Evolutionary conservation across 2,888 invertebrate genomes (phyloP).

Genomic region (Spodoptera exigua): DNA sequence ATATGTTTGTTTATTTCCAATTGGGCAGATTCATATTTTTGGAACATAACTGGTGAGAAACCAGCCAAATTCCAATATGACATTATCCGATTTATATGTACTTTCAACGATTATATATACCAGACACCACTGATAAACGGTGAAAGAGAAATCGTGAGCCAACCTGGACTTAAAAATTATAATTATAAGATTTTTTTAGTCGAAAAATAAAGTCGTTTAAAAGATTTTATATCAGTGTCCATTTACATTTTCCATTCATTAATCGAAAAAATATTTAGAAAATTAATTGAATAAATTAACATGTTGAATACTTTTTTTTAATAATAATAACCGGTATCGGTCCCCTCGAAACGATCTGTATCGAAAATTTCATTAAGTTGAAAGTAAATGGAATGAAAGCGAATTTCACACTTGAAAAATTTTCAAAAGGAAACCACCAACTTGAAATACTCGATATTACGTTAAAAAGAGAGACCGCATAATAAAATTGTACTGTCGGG

Average conservation of each 20-base stretch:
- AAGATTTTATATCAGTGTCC: background rate
- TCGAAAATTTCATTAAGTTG: constrained; percentile 82
- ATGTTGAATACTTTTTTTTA: constrained; percentile 67
- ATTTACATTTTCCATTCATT: background rate
- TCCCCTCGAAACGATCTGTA: constrained; percentile 64
- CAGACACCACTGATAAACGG: too few species aligned
- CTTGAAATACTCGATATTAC: constrained; percentile 79
- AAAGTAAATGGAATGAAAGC: constrained; percentile 80
- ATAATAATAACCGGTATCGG: constrained; percentile 58
- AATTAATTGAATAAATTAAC: constrained; percentile 74
- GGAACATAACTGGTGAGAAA: too few species aligned
- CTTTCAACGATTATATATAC: too few species aligned
- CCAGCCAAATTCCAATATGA: too few species aligned
- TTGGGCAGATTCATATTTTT: too few species aligned
- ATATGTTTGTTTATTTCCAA: too few species aligned
- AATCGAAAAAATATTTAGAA: constrained; percentile 23
- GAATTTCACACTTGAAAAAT: constrained; percentile 82
- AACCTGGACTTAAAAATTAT: too few species aligned
- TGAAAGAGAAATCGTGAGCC: too few species aligned
- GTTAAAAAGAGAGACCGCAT: constrained; percentile 78
- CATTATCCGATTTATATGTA: too few species aligned
- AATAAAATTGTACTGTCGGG: constrained; percentile 78
- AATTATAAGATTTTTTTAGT: too few species aligned
- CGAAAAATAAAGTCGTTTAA: background rate
- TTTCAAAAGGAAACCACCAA: constrained; percentile 76